A percentile compares a stretch with the other conserved stretches of the same genome.
Evolutionary conservation across 2,797 vertebrate species (phyloP).

Genomic region (Aphelocoma californica): DNA sequence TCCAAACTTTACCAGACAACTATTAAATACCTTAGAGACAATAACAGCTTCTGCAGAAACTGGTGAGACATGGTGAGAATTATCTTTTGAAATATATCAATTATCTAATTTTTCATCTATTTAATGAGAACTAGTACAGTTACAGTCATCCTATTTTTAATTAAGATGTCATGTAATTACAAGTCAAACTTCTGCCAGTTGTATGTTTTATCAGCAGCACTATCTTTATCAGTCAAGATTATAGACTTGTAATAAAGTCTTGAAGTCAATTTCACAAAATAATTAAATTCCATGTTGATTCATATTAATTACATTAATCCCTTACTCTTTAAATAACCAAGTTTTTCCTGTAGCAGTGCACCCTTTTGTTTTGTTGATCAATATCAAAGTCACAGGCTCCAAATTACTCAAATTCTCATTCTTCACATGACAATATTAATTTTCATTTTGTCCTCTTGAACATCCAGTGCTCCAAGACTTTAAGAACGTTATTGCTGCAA

Average conservation of each 20-base stretch:
- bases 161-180: background rate
- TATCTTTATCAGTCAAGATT: background rate
- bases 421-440: background rate
- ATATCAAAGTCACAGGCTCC: background rate
- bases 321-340: background rate
- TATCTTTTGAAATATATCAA: background rate
- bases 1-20: background rate
- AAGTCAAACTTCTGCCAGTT: background rate
- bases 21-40: background rate
- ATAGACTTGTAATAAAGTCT: background rate
- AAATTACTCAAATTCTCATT: background rate
- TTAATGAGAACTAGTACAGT: background rate
- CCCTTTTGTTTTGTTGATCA: background rate
- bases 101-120: background rate
- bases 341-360: background rate
- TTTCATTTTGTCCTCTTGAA: background rate
- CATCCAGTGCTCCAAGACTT: background rate
- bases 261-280: background rate
- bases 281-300: background rate
- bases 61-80: background rate
- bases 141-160: conserved; percentile 4
- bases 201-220: background rate
- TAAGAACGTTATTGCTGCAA: background rate
- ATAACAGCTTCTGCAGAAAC: background rate
- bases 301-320: background rate